Percentiles rank a stretch among this genome's conserved stretches.
phyloP scores from a whole-genome alignment of 2,113 vertebrate genomes.

The Proterorhinus semilunaris region DNA sequence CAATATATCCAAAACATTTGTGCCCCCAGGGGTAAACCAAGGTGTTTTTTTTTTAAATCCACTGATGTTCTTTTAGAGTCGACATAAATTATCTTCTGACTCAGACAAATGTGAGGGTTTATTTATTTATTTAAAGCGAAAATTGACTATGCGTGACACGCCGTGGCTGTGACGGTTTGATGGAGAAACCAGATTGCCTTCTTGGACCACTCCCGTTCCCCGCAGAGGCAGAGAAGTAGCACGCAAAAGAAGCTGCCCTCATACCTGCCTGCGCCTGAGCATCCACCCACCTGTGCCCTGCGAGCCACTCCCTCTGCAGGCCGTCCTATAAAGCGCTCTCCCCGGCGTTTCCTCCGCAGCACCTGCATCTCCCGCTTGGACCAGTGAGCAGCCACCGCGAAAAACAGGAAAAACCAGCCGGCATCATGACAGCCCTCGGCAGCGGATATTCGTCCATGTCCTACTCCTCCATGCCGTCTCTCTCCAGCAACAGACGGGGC shows the following conservation, averaged over 20 bases:
- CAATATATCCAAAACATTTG: too few species aligned
- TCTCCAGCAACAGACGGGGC: not conserved
- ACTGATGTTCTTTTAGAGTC: not conserved
- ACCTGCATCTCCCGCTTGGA: constrained; percentile 6
- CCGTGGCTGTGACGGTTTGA: constrained; percentile 15
- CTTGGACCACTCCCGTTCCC: constrained; percentile 23
- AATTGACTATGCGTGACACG: not conserved
- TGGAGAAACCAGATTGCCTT: not conserved
- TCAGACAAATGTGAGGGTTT: not conserved
- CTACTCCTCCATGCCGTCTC: not conserved
- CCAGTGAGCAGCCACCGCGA: not conserved
- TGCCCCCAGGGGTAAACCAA: too few species aligned
- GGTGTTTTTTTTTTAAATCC: too few species aligned
- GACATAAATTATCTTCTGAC: not conserved
- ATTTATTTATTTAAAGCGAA: not conserved
- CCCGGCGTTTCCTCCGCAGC: not conserved
- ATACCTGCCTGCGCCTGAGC: constrained; percentile 32
- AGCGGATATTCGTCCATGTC: constrained; percentile 17
- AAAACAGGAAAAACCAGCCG: not conserved
- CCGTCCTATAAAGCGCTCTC: constrained; percentile 40
- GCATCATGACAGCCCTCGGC: not conserved
- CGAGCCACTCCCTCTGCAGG: constrained; percentile 32
- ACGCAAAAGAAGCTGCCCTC: not conserved
- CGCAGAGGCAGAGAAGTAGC: not conserved
- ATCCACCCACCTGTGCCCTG: constrained; percentile 25